Percentiles rank a stretch among this genome's conserved stretches.
phyloP scores from a whole-genome alignment of 2,888 invertebrate genomes.

The Zelleria hepariella region DNA sequence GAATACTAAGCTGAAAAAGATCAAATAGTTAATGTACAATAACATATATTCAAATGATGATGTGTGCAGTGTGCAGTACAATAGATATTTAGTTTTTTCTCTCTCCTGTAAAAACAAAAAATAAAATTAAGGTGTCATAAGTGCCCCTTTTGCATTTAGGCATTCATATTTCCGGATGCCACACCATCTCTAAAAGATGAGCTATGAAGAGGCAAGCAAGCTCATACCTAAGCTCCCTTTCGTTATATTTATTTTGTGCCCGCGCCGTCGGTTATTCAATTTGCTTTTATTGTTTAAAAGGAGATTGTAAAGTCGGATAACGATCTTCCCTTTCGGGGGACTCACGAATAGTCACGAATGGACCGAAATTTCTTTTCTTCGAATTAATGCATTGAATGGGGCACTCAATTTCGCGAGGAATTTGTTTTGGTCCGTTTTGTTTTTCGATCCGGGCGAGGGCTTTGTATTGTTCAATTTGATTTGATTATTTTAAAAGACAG shows the following conservation, averaged over 20 bases:
- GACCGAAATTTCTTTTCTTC: slow-evolving; percentile 23
- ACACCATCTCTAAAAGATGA: too few relatives aligned
- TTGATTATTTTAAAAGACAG: slow-evolving; percentile 3
- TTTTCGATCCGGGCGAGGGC: slow-evolving; percentile 15
- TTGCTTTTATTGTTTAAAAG: slow-evolving; percentile 47
- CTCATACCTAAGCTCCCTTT: background rate
- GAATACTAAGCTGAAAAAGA: too few relatives aligned
- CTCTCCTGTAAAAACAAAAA: too few relatives aligned
- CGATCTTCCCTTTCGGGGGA: slow-evolving; percentile 23
- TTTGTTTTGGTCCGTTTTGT: slow-evolving; percentile 22
- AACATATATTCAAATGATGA: too few relatives aligned
- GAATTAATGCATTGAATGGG: slow-evolving; percentile 40
- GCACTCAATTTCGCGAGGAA: slow-evolving; percentile 28
- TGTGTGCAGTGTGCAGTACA: too few relatives aligned
- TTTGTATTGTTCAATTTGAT: slow-evolving; percentile 19
- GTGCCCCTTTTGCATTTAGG: too few relatives aligned
- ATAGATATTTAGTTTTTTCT: too few relatives aligned
- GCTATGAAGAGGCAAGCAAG: too few relatives aligned
- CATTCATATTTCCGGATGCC: too few relatives aligned
- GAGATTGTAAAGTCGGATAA: slow-evolving; percentile 31
- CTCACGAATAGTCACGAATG: slow-evolving; percentile 27
- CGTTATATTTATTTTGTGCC: background rate
- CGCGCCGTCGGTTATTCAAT: slow-evolving; percentile 34
- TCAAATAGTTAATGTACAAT: too few relatives aligned
- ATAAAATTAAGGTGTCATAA: too few relatives aligned